phyloP scores from a whole-genome alignment of 2,113 vertebrate species.

The Thermophis baileyi region DNA sequence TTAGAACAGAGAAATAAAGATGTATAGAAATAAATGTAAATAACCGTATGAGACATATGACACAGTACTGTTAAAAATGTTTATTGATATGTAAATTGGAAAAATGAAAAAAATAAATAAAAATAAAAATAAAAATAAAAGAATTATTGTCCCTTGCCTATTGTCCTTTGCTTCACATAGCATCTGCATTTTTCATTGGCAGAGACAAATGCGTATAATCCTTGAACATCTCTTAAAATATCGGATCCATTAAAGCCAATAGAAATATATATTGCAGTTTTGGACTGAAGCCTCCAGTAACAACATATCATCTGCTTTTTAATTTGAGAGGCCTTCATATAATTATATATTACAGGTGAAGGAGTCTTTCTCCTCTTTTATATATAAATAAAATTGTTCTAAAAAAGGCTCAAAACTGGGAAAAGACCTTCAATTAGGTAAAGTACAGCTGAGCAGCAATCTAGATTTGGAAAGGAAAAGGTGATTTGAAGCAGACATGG shows the following conservation, averaged over 20 bases:
- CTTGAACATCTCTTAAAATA: no score
- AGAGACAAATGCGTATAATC: not conserved
- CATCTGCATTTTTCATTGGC: not conserved
- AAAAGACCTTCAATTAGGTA: constrained; percentile 42
- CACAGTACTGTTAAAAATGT: no score
- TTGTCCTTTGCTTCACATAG: not conserved
- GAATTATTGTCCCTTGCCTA: not conserved
- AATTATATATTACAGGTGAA: constrained; percentile 29
- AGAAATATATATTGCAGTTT: not conserved
- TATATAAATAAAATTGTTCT: constrained; percentile 36
- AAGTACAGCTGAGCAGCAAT: not conserved
- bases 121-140: no score
- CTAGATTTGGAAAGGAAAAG: not conserved
- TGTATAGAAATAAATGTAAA: no score
- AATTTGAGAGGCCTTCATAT: constrained; percentile 49
- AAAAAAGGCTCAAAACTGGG: constrained; percentile 43
- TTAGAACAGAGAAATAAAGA: no score
- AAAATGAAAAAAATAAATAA: no score
- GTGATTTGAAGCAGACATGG: not conserved
- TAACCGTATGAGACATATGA: no score
- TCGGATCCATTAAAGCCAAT: not conserved
- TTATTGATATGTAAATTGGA: no score
- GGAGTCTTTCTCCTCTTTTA: constrained; percentile 38
- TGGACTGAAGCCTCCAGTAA: constrained; percentile 1
- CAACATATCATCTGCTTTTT: constrained; percentile 8